Conservation (phyloP, 2,888 invertebrate genomes). For the Theodoxus fluviatilis region DNA sequence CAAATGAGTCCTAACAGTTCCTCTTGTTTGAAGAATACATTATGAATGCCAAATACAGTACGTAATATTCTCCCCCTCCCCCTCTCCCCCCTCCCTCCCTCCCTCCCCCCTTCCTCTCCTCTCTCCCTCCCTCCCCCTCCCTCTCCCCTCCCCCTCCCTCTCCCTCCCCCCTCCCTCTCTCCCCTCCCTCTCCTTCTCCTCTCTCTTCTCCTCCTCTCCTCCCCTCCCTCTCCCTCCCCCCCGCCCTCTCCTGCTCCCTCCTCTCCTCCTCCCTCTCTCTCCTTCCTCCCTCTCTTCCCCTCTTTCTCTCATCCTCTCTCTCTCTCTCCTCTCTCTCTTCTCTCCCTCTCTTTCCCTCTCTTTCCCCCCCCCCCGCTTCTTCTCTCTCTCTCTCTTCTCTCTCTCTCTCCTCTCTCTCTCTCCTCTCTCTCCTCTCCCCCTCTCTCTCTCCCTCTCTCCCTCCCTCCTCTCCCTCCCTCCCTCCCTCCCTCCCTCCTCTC, state of each 20-base stretch:
- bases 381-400: not conserved
- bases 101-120: not conserved
- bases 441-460: conserved; percentile 14
- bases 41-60: too few species aligned
- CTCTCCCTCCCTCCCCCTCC: not conserved
- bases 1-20: too few species aligned
- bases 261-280: not conserved
- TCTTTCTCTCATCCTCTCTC: not conserved
- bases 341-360: not conserved
- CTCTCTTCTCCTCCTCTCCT: not conserved
- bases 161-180: not conserved
- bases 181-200: not conserved
- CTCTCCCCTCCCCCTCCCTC: not conserved
- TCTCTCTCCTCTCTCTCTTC: not conserved
- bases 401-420: conserved; percentile 14
- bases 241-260: not conserved
- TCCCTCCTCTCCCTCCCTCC: not conserved
- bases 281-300: not conserved
- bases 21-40: too few species aligned
- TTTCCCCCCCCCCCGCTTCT: not conserved
- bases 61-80: too few species aligned
- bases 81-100: not conserved
- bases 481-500: conserved; percentile 8
- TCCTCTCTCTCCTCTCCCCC: conserved; percentile 1
- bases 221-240: not conserved